Evolutionary conservation across 2,888 invertebrate species (phyloP).

Genomic region (Hypercompe scribonia): DNA sequence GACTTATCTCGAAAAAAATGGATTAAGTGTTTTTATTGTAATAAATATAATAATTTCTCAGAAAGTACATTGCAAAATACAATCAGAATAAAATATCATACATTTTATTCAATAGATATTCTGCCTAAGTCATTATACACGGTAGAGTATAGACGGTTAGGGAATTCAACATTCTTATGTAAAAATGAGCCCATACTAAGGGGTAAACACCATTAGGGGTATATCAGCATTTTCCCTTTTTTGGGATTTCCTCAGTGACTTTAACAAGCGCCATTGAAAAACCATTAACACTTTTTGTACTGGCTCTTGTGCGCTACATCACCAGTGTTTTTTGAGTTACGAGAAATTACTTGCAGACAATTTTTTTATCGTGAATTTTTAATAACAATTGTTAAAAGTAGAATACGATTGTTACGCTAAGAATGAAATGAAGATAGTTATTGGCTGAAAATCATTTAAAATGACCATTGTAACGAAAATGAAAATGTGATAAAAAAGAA

Average conservation of each 20-base stretch:
- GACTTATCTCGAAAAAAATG: neutral
- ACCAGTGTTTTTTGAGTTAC: slow-evolving; percentile 23
- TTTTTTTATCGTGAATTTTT: slow-evolving; percentile 1
- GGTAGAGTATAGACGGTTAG: slow-evolving; percentile 38
- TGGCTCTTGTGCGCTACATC: slow-evolving; percentile 30
- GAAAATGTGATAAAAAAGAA: no score
- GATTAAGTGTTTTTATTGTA: neutral
- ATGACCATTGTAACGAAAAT: no score
- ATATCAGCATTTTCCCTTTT: slow-evolving; percentile 57
- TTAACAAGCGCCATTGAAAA: slow-evolving; percentile 60
- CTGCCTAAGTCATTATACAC: slow-evolving; percentile 54
- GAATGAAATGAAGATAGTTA: neutral
- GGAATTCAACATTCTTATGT: slow-evolving; percentile 47
- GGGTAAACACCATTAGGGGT: slow-evolving; percentile 54
- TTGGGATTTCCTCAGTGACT: slow-evolving; percentile 51
- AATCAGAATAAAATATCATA: slow-evolving; percentile 31
- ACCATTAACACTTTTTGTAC: slow-evolving; percentile 64
- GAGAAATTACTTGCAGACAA: slow-evolving; percentile 9
- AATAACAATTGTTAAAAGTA: neutral
- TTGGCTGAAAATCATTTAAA: no score
- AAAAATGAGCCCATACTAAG: slow-evolving; percentile 43
- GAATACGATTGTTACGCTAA: neutral
- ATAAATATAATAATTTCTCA: neutral
- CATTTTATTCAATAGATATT: slow-evolving; percentile 37
- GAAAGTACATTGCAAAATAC: neutral